Evolutionary conservation across 2,888 invertebrate species (phyloP).

Genomic region (Xestia sexstrigata): DNA sequence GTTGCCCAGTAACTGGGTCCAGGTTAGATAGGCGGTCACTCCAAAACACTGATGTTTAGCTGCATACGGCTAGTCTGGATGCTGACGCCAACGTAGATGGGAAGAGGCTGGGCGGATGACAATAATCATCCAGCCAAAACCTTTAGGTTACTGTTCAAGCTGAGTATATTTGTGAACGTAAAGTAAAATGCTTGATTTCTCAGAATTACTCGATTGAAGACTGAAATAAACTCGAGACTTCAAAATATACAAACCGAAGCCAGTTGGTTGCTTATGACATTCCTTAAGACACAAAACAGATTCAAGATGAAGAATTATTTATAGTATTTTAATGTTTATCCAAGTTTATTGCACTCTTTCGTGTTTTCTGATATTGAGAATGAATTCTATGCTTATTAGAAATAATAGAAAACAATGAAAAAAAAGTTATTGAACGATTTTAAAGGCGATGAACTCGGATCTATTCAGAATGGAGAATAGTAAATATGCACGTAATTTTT

Average conservation of each 20-base stretch:
- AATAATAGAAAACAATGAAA: conserved; percentile 18
- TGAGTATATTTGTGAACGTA: not conserved
- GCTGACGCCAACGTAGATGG: not conserved
- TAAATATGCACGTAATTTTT: too few relatives aligned
- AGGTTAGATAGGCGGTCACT: not conserved
- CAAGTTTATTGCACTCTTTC: conserved; percentile 25
- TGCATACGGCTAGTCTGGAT: not conserved
- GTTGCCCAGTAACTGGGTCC: not conserved
- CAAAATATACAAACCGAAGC: conserved; percentile 1
- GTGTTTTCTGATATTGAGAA: conserved; percentile 13
- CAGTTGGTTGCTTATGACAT: not conserved
- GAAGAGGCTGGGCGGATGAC: not conserved
- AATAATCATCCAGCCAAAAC: not conserved
- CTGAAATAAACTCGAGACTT: not conserved
- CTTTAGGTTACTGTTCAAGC: not conserved
- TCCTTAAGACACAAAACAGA: conserved; percentile 9
- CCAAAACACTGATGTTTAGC: not conserved
- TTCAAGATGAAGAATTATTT: conserved; percentile 3
- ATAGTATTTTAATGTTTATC: conserved; percentile 6
- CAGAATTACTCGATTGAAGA: not conserved
- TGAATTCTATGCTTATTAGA: not conserved
- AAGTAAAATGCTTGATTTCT: conserved; percentile 1
- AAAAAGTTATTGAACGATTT: conserved; percentile 25
- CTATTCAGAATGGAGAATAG: conserved; percentile 11
- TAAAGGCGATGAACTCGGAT: conserved; percentile 21